Conservation (phyloP, 2,888 invertebrate species). For the Neria commutata region DNA sequence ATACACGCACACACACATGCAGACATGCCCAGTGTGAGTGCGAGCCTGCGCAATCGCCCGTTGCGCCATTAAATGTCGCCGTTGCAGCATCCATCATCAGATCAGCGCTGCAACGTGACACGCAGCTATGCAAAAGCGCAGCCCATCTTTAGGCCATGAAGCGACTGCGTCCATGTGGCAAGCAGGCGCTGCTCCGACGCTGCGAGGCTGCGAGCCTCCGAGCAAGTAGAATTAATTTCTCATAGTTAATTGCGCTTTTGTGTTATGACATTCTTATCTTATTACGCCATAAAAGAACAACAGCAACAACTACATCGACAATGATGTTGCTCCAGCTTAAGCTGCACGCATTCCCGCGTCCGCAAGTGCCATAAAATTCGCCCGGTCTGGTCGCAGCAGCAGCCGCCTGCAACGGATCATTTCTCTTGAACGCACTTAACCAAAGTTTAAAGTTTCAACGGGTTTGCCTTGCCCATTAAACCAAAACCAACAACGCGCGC, state of each 20-base stretch:
- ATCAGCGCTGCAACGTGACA: background rate
- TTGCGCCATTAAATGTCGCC: slow-evolving; percentile 4
- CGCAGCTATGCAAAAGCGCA: background rate
- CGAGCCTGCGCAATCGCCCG: background rate
- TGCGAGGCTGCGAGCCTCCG: background rate
- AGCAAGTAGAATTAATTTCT: slow-evolving; percentile 35
- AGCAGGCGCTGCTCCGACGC: background rate
- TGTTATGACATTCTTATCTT: slow-evolving; percentile 52
- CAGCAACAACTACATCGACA: background rate
- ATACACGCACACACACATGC: background rate
- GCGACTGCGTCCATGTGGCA: background rate
- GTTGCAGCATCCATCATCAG: background rate
- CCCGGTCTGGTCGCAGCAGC: background rate
- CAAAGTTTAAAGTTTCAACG: background rate
- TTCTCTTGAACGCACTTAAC: slow-evolving; percentile 4
- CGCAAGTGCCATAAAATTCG: slow-evolving; percentile 28
- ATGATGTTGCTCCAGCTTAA: no score
- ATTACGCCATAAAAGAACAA: slow-evolving; percentile 37
- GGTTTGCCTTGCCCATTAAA: background rate
- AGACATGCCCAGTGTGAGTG: background rate
- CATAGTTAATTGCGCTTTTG: slow-evolving; percentile 50
- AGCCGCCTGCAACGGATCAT: slow-evolving; percentile 4
- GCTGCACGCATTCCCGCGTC: slow-evolving; percentile 24
- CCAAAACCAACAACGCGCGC: background rate
- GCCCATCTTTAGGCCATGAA: background rate